phyloP scores from a whole-genome alignment of 2,797 vertebrate genomes.

The Clarias laeviceps region DNA sequence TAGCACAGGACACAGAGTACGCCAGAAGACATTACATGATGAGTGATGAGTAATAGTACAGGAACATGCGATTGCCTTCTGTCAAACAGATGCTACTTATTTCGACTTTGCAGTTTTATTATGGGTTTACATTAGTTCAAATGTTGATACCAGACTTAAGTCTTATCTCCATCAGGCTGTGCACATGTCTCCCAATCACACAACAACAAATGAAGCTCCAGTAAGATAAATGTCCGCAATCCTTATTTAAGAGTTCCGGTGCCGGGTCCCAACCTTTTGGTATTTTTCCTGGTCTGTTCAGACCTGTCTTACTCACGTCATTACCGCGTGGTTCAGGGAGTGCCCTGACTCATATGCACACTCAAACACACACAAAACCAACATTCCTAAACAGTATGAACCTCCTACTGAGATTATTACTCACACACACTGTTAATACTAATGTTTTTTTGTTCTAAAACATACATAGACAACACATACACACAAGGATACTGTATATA shows the following conservation, averaged over 20 bases:
- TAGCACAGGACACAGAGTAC: constrained; percentile 27
- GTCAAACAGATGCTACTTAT: constrained; percentile 8
- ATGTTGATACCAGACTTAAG: background rate
- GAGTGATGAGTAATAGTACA: constrained; percentile 34
- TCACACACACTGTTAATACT: constrained; percentile 9
- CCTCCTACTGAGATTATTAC: constrained; percentile 55
- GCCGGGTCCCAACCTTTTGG: constrained; percentile 67
- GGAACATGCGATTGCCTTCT: constrained; percentile 17
- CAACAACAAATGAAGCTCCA: background rate
- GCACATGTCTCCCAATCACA: background rate
- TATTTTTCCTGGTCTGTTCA: constrained; percentile 74
- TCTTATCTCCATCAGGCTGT: background rate
- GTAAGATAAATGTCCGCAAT: background rate
- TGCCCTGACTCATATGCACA: constrained; percentile 73
- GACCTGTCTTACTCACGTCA: constrained; percentile 74
- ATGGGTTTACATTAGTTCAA: constrained; percentile 8
- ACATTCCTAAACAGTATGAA: constrained; percentile 72
- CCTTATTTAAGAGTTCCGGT: constrained; percentile 68
- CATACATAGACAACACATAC: background rate
- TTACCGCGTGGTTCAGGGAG: constrained; percentile 65
- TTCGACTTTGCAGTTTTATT: background rate
- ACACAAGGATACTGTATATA: constrained; percentile 7
- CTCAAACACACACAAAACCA: constrained; percentile 47
- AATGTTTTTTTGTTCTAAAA: constrained; percentile 9
- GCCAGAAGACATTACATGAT: background rate